Evolutionary conservation across 2,113 vertebrate genomes (phyloP).

Genomic region (Lepisosteus oculatus): DNA sequence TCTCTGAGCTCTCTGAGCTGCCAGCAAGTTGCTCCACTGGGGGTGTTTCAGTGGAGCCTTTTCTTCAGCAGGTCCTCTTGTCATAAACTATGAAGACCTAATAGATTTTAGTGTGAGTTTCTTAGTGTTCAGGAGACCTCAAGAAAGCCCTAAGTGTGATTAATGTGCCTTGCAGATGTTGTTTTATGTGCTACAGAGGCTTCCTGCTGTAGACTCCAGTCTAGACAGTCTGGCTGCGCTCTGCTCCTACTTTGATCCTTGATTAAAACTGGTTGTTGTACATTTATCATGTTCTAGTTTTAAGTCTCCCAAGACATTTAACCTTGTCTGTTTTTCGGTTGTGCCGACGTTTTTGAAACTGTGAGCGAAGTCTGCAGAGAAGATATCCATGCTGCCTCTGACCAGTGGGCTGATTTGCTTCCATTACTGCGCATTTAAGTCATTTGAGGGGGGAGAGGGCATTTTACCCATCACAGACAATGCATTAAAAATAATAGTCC

Average conservation of each 20-base stretch:
- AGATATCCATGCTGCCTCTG: neutral
- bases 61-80: neutral
- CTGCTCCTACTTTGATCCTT: slow-evolving; percentile 72
- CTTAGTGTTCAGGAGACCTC: slow-evolving; percentile 27
- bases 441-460: neutral
- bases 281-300: slow-evolving; percentile 62
- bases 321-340: slow-evolving; percentile 6
- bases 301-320: slow-evolving; percentile 16
- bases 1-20: no score
- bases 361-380: neutral
- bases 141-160: slow-evolving; percentile 63
- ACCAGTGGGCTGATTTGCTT: slow-evolving; percentile 7
- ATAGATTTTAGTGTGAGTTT: slow-evolving; percentile 50
- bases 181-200: slow-evolving; percentile 66
- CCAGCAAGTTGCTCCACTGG: no score
- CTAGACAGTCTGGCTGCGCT: slow-evolving; percentile 74
- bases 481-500: neutral
- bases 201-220: slow-evolving; percentile 59
- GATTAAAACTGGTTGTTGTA: slow-evolving; percentile 69
- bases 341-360: slow-evolving; percentile 13
- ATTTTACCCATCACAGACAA: neutral
- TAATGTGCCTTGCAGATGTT: slow-evolving; percentile 73
- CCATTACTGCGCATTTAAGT: slow-evolving; percentile 5
- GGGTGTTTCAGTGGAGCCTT: neutral
- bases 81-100: slow-evolving; percentile 9